A percentile compares a stretch with the other conserved stretches of the same genome.
These are phyloP conservation scores for Papilio machaon DNA, from an alignment of 1,140 invertebrate species.

Conservation along the genomic window DNA sequence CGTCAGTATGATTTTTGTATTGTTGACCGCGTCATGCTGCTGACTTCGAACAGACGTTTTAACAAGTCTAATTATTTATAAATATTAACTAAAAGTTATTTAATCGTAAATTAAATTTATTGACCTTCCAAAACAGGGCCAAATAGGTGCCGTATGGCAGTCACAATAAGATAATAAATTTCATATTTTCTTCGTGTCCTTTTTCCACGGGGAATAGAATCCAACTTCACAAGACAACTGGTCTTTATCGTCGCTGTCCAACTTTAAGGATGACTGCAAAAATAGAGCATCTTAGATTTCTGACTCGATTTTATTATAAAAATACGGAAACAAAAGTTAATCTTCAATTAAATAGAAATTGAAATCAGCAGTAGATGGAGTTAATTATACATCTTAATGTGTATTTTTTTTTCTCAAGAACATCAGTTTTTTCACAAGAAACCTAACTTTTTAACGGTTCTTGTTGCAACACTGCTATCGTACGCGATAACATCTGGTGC, in stretches of 20 bases:
- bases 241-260: conserved; percentile 3
- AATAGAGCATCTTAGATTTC: neutral
- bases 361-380: no score
- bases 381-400: no score
- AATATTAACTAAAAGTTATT: neutral
- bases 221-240: neutral
- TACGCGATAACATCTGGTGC: no score
- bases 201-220: neutral
- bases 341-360: no score
- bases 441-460: no score
- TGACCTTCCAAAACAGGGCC: neutral
- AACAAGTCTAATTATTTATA: neutral
- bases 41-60: neutral
- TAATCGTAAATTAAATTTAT: neutral
- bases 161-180: neutral
- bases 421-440: no score
- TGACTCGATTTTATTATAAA: no score
- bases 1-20: no score
- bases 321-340: neutral
- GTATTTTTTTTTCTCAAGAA: no score
- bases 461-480: no score
- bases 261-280: neutral
- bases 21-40: no score
- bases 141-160: conserved; percentile 2
- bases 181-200: neutral